A percentile compares a stretch with the other conserved stretches of the same genome.
These are phyloP conservation scores for Andrena praecox DNA, from an alignment of 2,888 invertebrate species.

Conservation along the genomic window DNA sequence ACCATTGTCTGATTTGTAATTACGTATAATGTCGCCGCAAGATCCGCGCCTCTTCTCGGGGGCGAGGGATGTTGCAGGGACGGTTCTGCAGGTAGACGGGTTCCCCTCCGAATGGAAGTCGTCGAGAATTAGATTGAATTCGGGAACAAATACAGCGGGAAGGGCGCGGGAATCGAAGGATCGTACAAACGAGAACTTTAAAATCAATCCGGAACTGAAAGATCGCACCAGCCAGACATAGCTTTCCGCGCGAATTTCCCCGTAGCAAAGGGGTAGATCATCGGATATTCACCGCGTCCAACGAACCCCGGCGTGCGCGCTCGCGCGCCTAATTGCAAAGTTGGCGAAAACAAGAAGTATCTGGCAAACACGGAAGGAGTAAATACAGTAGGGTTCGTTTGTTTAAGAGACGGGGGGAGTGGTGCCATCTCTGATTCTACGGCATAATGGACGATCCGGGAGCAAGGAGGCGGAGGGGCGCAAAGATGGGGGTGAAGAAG, in stretches of 20 bases:
- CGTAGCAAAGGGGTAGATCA: conserved; percentile 58
- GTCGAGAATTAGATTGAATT: conserved; percentile 51
- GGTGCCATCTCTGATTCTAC: conserved; percentile 64
- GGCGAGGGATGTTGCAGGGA: too few species aligned
- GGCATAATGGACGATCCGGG: conserved; percentile 57
- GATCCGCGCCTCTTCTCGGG: background rate
- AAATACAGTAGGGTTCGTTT: conserved; percentile 80
- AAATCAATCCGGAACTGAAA: conserved; percentile 64
- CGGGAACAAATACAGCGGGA: conserved; percentile 45
- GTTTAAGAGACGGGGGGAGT: conserved; percentile 69
- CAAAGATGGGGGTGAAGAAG: conserved; percentile 57
- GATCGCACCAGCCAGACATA: conserved; percentile 58
- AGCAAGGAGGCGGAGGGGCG: conserved; percentile 59
- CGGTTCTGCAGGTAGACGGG: too few species aligned
- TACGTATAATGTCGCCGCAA: background rate
- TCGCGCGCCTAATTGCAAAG: conserved; percentile 81
- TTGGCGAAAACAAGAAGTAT: conserved; percentile 81
- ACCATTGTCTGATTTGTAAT: conserved; percentile 13
- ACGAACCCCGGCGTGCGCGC: conserved; percentile 46
- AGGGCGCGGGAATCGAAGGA: conserved; percentile 49
- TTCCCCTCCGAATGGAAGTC: background rate
- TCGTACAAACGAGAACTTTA: conserved; percentile 60
- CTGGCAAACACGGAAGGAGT: conserved; percentile 80
- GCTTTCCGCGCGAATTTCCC: conserved; percentile 50
- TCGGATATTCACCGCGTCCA: conserved; percentile 63